Percentiles rank a stretch among this genome's conserved stretches.
Evolutionary conservation across 2,113 vertebrate genomes (phyloP).

Genomic region (Malurus cyaneus): DNA sequence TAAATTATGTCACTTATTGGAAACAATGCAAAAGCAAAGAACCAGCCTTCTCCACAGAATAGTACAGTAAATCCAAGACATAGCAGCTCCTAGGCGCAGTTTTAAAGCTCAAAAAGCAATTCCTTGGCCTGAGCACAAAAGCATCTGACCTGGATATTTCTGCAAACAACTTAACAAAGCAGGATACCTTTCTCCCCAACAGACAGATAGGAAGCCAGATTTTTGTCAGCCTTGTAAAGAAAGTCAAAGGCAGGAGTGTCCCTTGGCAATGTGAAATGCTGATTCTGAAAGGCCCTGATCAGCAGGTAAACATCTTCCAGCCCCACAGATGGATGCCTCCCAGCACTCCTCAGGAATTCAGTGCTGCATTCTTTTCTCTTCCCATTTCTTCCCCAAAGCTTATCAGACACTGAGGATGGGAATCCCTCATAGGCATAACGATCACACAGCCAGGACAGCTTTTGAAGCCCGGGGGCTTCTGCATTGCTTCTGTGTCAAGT

Average conservation of each 20-base stretch:
- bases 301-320: not conserved
- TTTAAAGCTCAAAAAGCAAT: not conserved
- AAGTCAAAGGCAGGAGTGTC: not conserved
- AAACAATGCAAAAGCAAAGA: not conserved
- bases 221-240: not conserved
- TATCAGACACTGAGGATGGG: slow-evolving; percentile 4
- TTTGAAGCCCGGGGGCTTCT: slow-evolving; percentile 28
- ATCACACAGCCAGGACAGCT: not conserved
- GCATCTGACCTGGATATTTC: not conserved
- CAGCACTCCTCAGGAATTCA: not conserved
- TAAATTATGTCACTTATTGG: not conserved
- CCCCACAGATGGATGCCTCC: not conserved
- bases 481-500: slow-evolving; percentile 17
- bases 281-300: not conserved
- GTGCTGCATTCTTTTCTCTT: slow-evolving; percentile 25
- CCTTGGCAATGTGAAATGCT: not conserved
- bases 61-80: not conserved
- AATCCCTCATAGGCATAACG: not conserved
- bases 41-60: not conserved
- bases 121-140: not conserved
- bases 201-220: not conserved
- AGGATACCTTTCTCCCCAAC: not conserved
- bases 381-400: not conserved
- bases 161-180: not conserved
- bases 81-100: not conserved